phyloP scores from a whole-genome alignment of 1,140 invertebrate genomes.

The Drosophila malerkotliana region DNA sequence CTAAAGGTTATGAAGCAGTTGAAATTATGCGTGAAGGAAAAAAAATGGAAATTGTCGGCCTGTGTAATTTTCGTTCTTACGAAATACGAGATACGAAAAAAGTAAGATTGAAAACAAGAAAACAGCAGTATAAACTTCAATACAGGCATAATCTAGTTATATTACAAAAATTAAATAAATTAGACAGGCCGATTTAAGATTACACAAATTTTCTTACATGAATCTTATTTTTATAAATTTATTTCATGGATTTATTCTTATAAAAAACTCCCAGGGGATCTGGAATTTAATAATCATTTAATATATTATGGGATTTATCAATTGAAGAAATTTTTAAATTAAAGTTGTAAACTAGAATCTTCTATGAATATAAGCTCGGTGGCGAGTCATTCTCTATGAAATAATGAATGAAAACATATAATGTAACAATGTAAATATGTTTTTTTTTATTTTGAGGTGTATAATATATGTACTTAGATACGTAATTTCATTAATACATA shows the following conservation, averaged over 20 bases:
- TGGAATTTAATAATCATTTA: conserved; percentile 51
- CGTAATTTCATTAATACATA: background rate
- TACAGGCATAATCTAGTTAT: conserved; percentile 5
- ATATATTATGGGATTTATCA: conserved; percentile 22
- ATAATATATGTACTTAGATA: background rate
- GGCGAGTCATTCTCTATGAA: conserved; percentile 72
- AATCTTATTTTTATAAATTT: conserved; percentile 72
- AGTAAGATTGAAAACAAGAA: background rate
- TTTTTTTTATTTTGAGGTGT: background rate
- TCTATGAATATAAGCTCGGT: conserved; percentile 74
- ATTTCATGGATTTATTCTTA: conserved; percentile 66
- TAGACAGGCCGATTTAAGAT: conserved; percentile 31
- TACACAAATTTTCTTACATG: conserved; percentile 46
- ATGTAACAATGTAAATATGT: background rate
- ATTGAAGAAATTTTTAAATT: conserved; percentile 54
- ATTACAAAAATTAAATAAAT: conserved; percentile 11
- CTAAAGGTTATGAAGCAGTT: too few relatives aligned
- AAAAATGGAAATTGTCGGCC: too few relatives aligned
- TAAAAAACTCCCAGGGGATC: conserved; percentile 71
- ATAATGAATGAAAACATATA: conserved; percentile 51
- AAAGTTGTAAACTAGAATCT: conserved; percentile 45
- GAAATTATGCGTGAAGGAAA: too few relatives aligned
- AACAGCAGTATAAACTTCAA: background rate
- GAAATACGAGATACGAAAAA: too few relatives aligned
- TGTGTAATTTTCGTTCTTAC: background rate